Conservation (phyloP, 2,113 vertebrate genomes). For the Pica pica region DNA sequence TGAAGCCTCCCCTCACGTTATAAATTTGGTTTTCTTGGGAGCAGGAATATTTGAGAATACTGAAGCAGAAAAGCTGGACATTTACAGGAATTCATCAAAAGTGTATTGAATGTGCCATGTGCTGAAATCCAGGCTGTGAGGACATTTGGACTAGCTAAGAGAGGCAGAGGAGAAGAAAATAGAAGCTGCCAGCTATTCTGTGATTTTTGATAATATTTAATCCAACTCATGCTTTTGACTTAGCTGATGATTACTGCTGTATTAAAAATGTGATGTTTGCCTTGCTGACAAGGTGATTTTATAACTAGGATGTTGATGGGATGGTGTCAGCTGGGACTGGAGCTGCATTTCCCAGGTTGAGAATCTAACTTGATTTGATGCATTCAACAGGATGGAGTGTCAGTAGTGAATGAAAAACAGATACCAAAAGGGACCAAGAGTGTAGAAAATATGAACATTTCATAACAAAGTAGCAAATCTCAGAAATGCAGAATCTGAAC, state of each 20-base stretch:
- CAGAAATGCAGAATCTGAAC: not conserved
- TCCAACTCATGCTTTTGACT: not conserved
- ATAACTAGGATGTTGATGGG: not conserved
- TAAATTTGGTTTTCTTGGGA: conserved; percentile 75
- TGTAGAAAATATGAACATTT: not conserved
- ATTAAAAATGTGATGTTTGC: not conserved
- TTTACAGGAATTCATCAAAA: conserved; percentile 44
- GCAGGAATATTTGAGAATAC: conserved; percentile 59
- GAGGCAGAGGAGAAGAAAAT: not conserved
- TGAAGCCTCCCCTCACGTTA: conserved; percentile 49
- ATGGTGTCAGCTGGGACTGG: not conserved
- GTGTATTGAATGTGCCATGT: conserved; percentile 35
- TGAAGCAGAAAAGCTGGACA: conserved; percentile 37
- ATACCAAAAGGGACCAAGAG: not conserved
- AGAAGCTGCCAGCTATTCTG: not conserved
- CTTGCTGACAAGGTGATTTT: conserved; percentile 19
- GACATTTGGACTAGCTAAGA: not conserved
- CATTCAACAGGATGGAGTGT: not conserved
- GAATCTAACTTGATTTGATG: not conserved
- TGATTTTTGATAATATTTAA: not conserved
- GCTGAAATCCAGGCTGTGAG: conserved; percentile 10
- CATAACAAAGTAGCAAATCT: not conserved
- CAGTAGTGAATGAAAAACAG: not conserved
- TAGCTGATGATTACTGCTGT: not conserved
- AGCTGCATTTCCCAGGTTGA: conserved; percentile 6